Base-by-base conservation (phyloP, 1,140 invertebrate species). In the Telenomus remus region DNA sequence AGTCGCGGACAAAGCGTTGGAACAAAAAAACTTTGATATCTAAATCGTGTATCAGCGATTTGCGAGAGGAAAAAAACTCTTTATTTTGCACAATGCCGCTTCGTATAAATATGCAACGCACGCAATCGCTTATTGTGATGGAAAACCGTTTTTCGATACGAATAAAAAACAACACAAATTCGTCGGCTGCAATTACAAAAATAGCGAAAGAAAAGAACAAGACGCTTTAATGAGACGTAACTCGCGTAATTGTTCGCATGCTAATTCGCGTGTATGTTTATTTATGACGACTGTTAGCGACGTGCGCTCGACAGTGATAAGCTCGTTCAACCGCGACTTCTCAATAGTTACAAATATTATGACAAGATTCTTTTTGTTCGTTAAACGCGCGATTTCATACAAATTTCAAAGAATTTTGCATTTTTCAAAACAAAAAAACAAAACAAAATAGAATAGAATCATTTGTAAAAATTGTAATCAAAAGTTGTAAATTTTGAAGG, bases 261-360 rank as follows among this genome's bases (percentile, higher is more conserved):
- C 55, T 37, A 68, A 68, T 57, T 7, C 19, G 6, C 19, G 19
- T 37, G 6, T 51, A 68, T 68, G 48, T 68, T 57, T 57, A 59
- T 68, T 47, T 59, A 57, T 57, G 46, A 57, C 37, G 13, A 27
- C 37, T 48, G 51, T 65, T 56, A 66, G 46, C 0, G 33, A 53
- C n/a, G 42, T 2, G 39, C 19, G 48, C 2, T 27, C 19, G 8
- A 42, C 44, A 27, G 6, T 37, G 47, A 66, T 66, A 68, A 50
- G 47, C 10, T 27, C 46, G 43, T 37, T 57, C 46, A 66, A 66
- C 43, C 37, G 12, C 51, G 43, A 16, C 19, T 49, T 65, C 54
- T 64, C 35, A 64, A 55, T 48, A 53, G 49, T 50, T 63, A 10
- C 46, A 64, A 55, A 64, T 51, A 44, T 64, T 64, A 64, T 47